Conservation (phyloP, 2,888 invertebrate species). For the Noctua pronuba region DNA sequence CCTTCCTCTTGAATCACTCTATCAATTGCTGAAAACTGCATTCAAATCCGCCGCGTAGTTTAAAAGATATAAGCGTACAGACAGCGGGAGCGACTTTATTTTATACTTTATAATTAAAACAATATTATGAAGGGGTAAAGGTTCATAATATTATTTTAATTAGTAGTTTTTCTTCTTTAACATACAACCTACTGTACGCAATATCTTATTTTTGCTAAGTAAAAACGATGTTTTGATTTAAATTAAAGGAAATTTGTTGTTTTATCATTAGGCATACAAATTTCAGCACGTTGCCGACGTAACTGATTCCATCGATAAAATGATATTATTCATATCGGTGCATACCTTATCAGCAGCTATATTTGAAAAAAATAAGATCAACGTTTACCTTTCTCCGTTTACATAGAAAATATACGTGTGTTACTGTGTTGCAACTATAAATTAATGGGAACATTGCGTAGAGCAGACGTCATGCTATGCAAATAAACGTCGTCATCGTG, state of each 20-base stretch:
- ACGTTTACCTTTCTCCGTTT: slow-evolving; percentile 29
- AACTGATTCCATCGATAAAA: slow-evolving; percentile 43
- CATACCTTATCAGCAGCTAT: slow-evolving; percentile 33
- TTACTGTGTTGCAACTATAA: slow-evolving; percentile 19
- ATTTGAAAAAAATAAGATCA: slow-evolving; percentile 25
- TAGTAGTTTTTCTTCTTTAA: neutral
- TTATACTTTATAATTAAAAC: no score
- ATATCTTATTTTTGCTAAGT: neutral
- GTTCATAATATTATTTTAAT: neutral
- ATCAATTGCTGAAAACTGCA: no score
- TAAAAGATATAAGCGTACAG: no score
- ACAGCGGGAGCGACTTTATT: no score
- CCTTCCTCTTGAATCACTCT: no score
- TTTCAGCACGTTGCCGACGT: neutral
- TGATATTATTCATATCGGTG: slow-evolving; percentile 23
- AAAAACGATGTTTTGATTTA: neutral
- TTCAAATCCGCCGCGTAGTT: no score
- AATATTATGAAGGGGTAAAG: no score
- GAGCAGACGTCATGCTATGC: slow-evolving; percentile 66
- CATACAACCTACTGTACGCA: neutral
- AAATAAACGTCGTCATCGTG: slow-evolving; percentile 67
- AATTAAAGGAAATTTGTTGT: slow-evolving; percentile 5
- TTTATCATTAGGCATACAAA: slow-evolving; percentile 18
- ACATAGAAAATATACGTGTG: slow-evolving; percentile 22
- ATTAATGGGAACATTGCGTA: slow-evolving; percentile 43